phyloP scores from a whole-genome alignment of 2,888 invertebrate genomes.

The Galerucella calmariensis region DNA sequence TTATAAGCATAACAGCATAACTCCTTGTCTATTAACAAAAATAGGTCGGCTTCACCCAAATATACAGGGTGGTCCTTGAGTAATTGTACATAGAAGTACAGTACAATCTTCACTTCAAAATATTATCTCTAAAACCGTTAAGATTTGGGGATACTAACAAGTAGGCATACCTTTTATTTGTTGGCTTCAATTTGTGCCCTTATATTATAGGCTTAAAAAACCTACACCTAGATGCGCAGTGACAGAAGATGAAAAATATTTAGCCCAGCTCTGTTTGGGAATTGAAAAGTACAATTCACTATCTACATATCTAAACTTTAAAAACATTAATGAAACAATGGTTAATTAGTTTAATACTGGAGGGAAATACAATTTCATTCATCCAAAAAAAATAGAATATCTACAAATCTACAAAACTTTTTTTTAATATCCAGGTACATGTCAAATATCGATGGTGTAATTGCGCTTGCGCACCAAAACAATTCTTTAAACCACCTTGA shows the following conservation, averaged over 20 bases:
- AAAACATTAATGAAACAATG: not conserved
- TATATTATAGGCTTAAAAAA: not conserved
- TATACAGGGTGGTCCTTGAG: not conserved
- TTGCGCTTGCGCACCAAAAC: no score
- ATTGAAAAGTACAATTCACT: constrained; percentile 10
- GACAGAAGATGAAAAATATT: not conserved
- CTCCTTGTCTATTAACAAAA: not conserved
- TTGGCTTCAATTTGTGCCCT: no score
- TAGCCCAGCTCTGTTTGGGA: constrained; percentile 15
- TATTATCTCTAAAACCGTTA: no score
- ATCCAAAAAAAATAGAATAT: not conserved
- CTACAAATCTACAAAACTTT: not conserved
- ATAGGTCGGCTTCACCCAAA: not conserved
- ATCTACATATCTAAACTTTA: not conserved
- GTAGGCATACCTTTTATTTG: no score
- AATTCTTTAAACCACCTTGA: no score
- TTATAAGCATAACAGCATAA: not conserved
- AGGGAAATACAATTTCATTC: not conserved
- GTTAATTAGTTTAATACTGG: not conserved
- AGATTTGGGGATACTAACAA: no score
- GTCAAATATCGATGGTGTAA: no score
- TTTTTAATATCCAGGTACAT: not conserved
- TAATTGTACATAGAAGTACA: no score
- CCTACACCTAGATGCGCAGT: not conserved
- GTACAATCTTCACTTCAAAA: no score